Percentiles rank a stretch among this genome's conserved stretches.
These are phyloP conservation scores for Drosophila falleni DNA, from an alignment of 2,888 invertebrate genomes.

Conservation along the genomic window DNA sequence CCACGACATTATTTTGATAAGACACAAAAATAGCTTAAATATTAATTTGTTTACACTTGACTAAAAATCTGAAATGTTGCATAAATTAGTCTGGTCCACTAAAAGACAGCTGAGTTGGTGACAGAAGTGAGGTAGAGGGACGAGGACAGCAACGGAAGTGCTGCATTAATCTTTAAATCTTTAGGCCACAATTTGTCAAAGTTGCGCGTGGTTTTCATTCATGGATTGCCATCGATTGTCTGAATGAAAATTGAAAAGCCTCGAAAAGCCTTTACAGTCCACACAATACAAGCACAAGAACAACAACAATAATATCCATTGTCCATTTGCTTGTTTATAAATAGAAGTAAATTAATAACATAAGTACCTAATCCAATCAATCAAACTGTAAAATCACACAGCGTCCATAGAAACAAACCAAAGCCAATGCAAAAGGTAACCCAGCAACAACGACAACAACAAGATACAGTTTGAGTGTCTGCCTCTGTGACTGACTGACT, in stretches of 20 bases:
- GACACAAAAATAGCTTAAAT: constrained; percentile 51
- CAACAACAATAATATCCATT: constrained; percentile 56
- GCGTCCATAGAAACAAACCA: constrained; percentile 69
- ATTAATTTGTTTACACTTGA: constrained; percentile 75
- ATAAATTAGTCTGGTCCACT: constrained; percentile 42
- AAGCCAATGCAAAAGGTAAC: constrained; percentile 70
- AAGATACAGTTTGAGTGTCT: constrained; percentile 50
- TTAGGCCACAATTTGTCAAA: constrained; percentile 66
- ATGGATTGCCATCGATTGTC: constrained; percentile 57
- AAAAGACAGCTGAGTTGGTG: not conserved
- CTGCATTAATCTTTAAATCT: constrained; percentile 65
- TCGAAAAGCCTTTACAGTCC: constrained; percentile 24
- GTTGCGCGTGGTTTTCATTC: constrained; percentile 60
- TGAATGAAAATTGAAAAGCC: constrained; percentile 71
- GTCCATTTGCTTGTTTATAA: constrained; percentile 77
- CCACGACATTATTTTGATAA: constrained; percentile 46
- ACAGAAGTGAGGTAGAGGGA: not conserved
- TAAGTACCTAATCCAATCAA: constrained; percentile 84
- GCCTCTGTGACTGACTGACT: constrained; percentile 76
- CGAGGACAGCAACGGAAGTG: constrained; percentile 64
- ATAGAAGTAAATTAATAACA: constrained; percentile 84
- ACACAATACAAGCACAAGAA: constrained; percentile 19
- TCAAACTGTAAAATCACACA: constrained; percentile 82
- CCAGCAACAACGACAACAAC: constrained; percentile 46
- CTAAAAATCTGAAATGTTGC: constrained; percentile 17